Evolutionary conservation across 2,888 invertebrate genomes (phyloP), one percentile per base, ranked within the genome.

Genomic region (Drosophila antonietae): DNA sequence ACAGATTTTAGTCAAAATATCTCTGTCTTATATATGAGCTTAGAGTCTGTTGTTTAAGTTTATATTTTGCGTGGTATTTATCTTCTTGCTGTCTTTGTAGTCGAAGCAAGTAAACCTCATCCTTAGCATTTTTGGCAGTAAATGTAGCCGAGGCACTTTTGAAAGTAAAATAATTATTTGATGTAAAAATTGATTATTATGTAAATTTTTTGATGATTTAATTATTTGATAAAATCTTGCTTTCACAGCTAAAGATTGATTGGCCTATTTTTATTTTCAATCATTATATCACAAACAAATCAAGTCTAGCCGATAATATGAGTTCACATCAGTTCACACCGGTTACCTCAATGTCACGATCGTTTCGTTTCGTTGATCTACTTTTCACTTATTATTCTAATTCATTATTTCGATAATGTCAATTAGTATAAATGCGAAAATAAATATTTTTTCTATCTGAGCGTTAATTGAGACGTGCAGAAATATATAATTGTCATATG

Each of bases 401-500:
- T 35, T 53, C 8, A 44, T 51, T 58, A 57, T 35, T 15, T 15
- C 18, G 8, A 46, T 15, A 33, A 53, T 8, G 37, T 23, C 37
- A 53, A 64, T 66, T 15, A 56, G 20, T 41, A 55, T 67, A 12
- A 23, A 46, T 20, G 37, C n/a, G 9, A 44, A 58, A 46, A 59
- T 39, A 55, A 55, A 51, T 49, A 43, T 23, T 14, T 35, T 35
- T 44, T 9, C 43, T 66, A 12, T 15, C 20, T 37, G 23, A 10
- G 12, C 18, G 70, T 33, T 66, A 60, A 64, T 76, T 52, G n/a
- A 37, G 9, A 5, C n/a, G 18, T 41, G 20, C 18, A 41, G 18
- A 43, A 70, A 53, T 46, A n/a, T 55, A 18, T 37, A 71, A 60
- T 7, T 74, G 71, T 83, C 82, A 83, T 83, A 74, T 87, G 83